A percentile compares a stretch with the other conserved stretches of the same genome.
Evolutionary conservation across 2,113 vertebrate genomes (phyloP).

Genomic region (Sinocyclocheilus grahami): DNA sequence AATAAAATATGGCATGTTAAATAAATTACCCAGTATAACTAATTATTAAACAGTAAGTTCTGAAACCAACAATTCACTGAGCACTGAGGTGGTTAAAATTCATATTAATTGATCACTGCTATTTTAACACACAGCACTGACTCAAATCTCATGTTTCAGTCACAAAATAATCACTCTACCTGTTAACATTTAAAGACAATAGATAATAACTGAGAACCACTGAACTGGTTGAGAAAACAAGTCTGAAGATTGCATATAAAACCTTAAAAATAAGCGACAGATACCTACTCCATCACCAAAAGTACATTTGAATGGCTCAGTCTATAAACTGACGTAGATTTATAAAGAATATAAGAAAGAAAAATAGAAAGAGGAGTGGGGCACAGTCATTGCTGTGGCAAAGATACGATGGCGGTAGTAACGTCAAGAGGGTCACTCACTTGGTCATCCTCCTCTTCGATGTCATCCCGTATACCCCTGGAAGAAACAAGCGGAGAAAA

Average conservation of each 20-base stretch:
- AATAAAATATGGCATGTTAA: neutral
- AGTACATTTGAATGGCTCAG: neutral
- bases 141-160: neutral
- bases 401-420: slow-evolving; percentile 68
- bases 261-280: neutral
- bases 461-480: slow-evolving; percentile 99
- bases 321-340: neutral
- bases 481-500: slow-evolving; percentile 99
- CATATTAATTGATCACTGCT: neutral
- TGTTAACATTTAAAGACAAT: neutral
- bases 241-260: neutral
- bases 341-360: neutral
- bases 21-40: too few relatives aligned
- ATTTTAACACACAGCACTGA: neutral
- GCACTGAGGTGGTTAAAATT: neutral
- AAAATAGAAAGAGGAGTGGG: neutral
- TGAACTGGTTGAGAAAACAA: neutral
- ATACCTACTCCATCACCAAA: neutral
- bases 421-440: slow-evolving; percentile 95
- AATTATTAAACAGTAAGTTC: neutral
- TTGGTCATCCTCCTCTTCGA: slow-evolving; percentile 99
- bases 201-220: neutral
- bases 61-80: neutral
- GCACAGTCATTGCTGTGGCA: slow-evolving; percentile 43
- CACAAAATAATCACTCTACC: neutral